A percentile compares a stretch with the other conserved stretches of the same genome.
Conservation (phyloP, 2,888 invertebrate genomes). For the Malachius bipustulatus region DNA sequence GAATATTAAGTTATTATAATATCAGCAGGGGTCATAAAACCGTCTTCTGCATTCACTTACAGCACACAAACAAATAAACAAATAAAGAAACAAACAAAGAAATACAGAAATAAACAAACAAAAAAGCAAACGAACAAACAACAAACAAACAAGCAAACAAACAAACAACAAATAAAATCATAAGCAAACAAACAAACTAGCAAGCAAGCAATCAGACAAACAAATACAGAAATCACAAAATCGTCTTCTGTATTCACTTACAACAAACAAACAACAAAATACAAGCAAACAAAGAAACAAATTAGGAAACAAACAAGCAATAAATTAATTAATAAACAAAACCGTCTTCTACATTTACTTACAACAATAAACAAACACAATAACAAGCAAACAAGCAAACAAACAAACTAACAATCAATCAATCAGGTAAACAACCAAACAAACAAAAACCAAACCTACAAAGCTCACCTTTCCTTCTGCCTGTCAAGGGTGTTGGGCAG, state of each 20-base stretch:
- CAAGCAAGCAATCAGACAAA: constrained; percentile 1
- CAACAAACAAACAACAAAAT: no score
- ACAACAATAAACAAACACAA: not conserved
- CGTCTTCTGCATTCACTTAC: no score
- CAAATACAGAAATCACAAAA: not conserved
- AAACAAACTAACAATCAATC: not conserved
- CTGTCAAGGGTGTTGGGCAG: no score
- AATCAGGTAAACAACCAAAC: not conserved
- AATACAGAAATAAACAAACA: not conserved
- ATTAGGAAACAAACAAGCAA: no score
- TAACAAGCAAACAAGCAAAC: constrained; percentile 1
- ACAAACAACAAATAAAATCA: not conserved
- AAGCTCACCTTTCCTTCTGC: no score
- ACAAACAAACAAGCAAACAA: constrained; percentile 1
- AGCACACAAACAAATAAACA: constrained; percentile 1
- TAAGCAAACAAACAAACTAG: constrained; percentile 1
- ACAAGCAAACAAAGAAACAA: no score
- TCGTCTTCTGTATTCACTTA: no score
- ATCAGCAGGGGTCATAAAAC: no score
- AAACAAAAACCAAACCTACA: no score
- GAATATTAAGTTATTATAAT: no score
- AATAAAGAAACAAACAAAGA: not conserved
- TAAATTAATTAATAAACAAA: no score
- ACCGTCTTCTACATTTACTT: no score
- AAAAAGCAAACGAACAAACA: constrained; percentile 1